Evolutionary conservation across 2,113 vertebrate genomes (phyloP).

Genomic region (Pithys albifrons): DNA sequence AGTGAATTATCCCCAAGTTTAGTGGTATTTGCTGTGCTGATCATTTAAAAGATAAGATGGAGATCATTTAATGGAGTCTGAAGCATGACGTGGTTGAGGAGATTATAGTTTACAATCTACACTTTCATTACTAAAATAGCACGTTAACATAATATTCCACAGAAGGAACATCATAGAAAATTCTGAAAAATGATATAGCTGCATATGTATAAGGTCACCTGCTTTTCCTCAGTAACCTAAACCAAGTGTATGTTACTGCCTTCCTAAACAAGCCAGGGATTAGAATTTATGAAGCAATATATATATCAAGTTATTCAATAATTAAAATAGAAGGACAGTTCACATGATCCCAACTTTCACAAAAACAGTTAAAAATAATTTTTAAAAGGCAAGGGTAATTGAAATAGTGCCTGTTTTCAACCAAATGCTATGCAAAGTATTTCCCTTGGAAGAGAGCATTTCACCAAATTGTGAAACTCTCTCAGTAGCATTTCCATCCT

Average conservation of each 20-base stretch:
- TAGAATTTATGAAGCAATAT: not conserved
- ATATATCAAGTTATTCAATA: not conserved
- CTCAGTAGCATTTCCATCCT: constrained; percentile 22
- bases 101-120: not conserved
- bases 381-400: not conserved
- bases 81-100: not conserved
- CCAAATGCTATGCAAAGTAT: constrained; percentile 5
- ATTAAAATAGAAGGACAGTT: not conserved
- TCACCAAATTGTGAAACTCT: constrained; percentile 26
- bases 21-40: constrained; percentile 4
- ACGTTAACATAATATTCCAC: not conserved
- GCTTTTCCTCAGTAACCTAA: not conserved
- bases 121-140: not conserved
- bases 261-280: not conserved
- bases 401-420: constrained; percentile 7
- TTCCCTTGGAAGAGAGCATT: constrained; percentile 25
- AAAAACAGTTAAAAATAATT: not conserved
- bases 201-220: not conserved
- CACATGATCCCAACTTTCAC: not conserved
- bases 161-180: not conserved
- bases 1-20: constrained; percentile 11
- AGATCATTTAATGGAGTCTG: constrained; percentile 32
- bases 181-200: not conserved
- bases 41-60: not conserved
- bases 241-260: not conserved